Conservation (phyloP, 2,888 invertebrate species). For the Cloeon dipterum region DNA sequence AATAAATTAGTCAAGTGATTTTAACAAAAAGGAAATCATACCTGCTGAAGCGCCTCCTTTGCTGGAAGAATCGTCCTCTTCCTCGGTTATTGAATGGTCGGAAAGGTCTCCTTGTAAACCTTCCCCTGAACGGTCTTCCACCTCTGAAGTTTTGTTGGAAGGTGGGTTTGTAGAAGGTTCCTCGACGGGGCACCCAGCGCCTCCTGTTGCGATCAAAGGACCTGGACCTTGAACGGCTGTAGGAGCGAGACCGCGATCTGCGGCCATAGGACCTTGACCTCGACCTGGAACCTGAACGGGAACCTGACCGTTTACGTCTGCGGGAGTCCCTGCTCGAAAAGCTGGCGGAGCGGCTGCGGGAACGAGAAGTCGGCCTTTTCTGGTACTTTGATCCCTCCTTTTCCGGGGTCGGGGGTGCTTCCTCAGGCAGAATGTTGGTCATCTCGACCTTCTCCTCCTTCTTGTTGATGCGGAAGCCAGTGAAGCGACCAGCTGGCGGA, state of each 20-base stretch:
- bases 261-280: constrained; percentile 14
- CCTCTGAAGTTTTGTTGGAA: constrained; percentile 34
- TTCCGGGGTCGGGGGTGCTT: constrained; percentile 8
- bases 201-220: constrained; percentile 26
- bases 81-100: constrained; percentile 15
- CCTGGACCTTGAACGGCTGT: constrained; percentile 24
- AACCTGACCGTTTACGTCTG: constrained; percentile 34
- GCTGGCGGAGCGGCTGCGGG: constrained; percentile 9
- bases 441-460: background rate
- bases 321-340: constrained; percentile 18
- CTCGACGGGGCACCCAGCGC: constrained; percentile 30
- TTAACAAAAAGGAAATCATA: too few relatives aligned
- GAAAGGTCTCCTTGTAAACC: constrained; percentile 9
- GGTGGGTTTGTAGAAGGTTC: constrained; percentile 56
- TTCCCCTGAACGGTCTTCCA: constrained; percentile 15
- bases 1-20: too few relatives aligned
- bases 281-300: constrained; percentile 17
- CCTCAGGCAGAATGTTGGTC: background rate
- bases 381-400: constrained; percentile 11
- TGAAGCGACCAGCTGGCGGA: too few relatives aligned
- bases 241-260: constrained; percentile 9
- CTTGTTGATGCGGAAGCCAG: background rate
- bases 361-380: constrained; percentile 6
- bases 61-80: constrained; percentile 17
- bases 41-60: constrained; percentile 25